These are phyloP conservation scores for Rhincodon typus DNA, from an alignment of 2,797 vertebrate species.

Conservation along the genomic window DNA sequence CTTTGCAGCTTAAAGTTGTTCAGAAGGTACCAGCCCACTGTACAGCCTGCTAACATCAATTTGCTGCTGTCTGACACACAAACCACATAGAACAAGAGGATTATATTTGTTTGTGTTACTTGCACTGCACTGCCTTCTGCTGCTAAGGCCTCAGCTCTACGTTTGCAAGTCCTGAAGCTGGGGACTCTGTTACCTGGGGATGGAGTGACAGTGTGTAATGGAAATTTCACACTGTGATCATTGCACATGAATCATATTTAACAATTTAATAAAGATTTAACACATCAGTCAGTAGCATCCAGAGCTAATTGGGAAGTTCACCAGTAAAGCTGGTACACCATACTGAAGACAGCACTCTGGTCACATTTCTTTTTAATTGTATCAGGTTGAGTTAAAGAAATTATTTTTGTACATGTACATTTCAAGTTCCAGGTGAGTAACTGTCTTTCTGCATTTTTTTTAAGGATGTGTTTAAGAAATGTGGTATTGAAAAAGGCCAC, in stretches of 20 bases:
- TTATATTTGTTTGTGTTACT: not conserved
- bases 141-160: not conserved
- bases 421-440: not conserved
- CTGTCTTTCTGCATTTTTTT: not conserved
- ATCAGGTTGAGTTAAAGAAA: not conserved
- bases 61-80: not conserved
- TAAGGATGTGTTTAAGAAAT: not conserved
- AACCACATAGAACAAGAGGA: not conserved
- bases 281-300: too few species aligned
- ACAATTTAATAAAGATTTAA: too few species aligned
- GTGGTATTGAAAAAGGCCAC: not conserved
- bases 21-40: not conserved
- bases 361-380: not conserved
- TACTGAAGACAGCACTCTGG: not conserved
- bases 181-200: not conserved
- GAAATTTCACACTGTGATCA: not conserved
- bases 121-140: not conserved
- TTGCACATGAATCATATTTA: not conserved
- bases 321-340: not conserved
- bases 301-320: not conserved
- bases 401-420: not conserved
- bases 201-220: not conserved
- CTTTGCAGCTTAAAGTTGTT: not conserved
- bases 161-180: not conserved
- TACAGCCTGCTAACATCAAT: not conserved